Conservation (phyloP, 2,113 vertebrate genomes). For the Regulus satrapa region DNA sequence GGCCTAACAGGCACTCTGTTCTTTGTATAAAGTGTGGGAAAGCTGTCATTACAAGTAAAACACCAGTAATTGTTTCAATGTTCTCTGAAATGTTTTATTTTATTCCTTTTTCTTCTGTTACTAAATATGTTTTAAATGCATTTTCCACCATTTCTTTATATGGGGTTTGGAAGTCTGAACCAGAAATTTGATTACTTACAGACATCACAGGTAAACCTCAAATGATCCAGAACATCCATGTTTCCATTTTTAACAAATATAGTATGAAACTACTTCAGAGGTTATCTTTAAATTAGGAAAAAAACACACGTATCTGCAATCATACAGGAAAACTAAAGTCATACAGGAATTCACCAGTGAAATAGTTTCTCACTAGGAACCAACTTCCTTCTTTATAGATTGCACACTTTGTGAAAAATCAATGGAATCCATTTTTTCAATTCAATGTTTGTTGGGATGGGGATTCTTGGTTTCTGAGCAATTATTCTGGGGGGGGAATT, state of each 20-base stretch:
- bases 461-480: background rate
- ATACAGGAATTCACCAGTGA: background rate
- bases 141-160: background rate
- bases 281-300: background rate
- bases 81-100: constrained; percentile 21
- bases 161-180: background rate
- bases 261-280: background rate
- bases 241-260: background rate
- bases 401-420: background rate
- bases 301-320: background rate
- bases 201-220: background rate
- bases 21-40: constrained; percentile 47
- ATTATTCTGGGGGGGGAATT: background rate
- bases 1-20: background rate
- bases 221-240: background rate
- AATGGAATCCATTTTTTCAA: background rate
- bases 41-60: constrained; percentile 23
- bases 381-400: background rate
- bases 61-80: background rate
- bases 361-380: background rate
- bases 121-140: constrained; percentile 2
- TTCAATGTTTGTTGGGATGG: background rate
- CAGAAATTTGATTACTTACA: background rate
- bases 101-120: background rate
- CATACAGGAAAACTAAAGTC: background rate